Base-by-base conservation (phyloP, 2,113 vertebrate genomes). In the Nyctereutes procyonoides region DNA sequence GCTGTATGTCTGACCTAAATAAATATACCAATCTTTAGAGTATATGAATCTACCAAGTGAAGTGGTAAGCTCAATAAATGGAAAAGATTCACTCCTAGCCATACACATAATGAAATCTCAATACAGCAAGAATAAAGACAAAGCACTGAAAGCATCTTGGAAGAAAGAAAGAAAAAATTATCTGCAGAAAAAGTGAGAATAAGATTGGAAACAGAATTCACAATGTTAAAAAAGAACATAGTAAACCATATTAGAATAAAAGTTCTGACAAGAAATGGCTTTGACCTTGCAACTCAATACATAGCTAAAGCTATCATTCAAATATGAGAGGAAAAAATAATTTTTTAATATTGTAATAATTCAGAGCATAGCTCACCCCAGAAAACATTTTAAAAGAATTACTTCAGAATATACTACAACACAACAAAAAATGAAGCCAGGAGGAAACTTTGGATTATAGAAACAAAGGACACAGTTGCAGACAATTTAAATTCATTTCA, bases 361-460 rank as follows among this genome's bases (percentile, higher is more conserved):
- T 93, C 73, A 90, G 80, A 48, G 35, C 10, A 51, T 63, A 19
- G 22, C 63, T 88, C 53, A 92, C 22, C 22, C 28, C 88, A 92
- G 79, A 83, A 65, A 20, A 10, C 4, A 67, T 90, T 76, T 24
- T 74, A 38, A 77, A 94, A 74, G 35, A 69, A 53, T 62, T 83
- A 67, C 26, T 92, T 83, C 22, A 83, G 13, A 53, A 88, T 63
- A 79, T 89, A 32, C 17, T 35, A 51, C 24, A 32, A 43, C 71
- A 79, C 20, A 65, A 62, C 51, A 17, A 94, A 73, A 94, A 88
- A 69, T 88, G 24, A 94, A 83, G 43, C 19, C 28, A 93, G 77
- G 16, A 94, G 48, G 81, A 90, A 84, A 79, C 35, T 71, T 51
- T 38, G 15, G 35, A 71, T 91, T 77, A 58, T 56, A 84, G 77